Evolutionary conservation across 1,140 invertebrate genomes (phyloP).

Genomic region (Drosophila jambulina): DNA sequence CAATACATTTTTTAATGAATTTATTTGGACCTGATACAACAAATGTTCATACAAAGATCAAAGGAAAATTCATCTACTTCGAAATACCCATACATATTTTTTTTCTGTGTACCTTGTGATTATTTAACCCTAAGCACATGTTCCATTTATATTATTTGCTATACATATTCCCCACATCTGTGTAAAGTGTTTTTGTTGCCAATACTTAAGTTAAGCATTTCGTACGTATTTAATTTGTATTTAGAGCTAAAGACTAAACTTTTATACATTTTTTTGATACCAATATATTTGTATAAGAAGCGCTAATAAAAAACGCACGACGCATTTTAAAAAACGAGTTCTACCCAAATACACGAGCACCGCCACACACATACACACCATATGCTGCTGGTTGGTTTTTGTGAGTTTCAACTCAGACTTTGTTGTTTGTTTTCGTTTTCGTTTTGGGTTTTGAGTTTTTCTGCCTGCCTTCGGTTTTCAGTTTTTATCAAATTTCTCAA

Average conservation of each 20-base stretch:
- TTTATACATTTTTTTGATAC: slow-evolving; percentile 23
- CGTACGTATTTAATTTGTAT: slow-evolving; percentile 48
- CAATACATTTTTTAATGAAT: background rate
- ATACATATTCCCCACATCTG: slow-evolving; percentile 8
- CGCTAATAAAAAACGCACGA: slow-evolving; percentile 69
- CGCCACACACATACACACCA: slow-evolving; percentile 2
- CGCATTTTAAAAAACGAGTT: slow-evolving; percentile 75
- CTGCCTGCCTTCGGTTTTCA: slow-evolving; percentile 6
- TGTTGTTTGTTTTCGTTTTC: slow-evolving; percentile 21
- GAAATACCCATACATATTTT: slow-evolving; percentile 5
- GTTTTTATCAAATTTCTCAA: slow-evolving; percentile 38
- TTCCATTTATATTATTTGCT: slow-evolving; percentile 39
- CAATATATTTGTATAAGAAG: slow-evolving; percentile 39
- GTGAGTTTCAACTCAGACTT: slow-evolving; percentile 5
- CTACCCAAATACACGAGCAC: slow-evolving; percentile 33
- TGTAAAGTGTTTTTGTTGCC: slow-evolving; percentile 23
- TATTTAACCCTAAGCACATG: slow-evolving; percentile 45
- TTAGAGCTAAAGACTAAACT: slow-evolving; percentile 54
- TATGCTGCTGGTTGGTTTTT: slow-evolving; percentile 12
- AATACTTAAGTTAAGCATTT: slow-evolving; percentile 42
- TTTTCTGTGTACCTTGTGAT: slow-evolving; percentile 4
- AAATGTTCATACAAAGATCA: background rate
- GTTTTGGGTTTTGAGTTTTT: slow-evolving; percentile 13
- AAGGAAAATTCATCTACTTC: background rate
- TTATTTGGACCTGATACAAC: background rate